Base-by-base conservation (phyloP, 1,140 invertebrate species). In the Ectropis grisescens region DNA sequence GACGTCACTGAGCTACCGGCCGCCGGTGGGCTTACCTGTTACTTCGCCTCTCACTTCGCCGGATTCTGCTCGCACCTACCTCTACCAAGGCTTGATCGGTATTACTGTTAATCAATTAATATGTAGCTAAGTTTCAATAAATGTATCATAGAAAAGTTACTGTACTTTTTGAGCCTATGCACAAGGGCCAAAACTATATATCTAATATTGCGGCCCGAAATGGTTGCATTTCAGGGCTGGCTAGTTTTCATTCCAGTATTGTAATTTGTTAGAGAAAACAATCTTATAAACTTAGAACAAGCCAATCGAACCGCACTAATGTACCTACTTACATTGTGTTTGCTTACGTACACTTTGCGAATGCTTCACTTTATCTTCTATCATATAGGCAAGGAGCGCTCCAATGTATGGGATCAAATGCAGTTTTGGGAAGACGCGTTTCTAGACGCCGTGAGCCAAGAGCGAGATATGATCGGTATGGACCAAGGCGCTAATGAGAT, bases 381-480 rank as follows among this genome's bases (percentile, higher is more conserved):
- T n/a, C n/a, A n/a, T 19, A 31, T 30, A 83, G 82, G 82, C 14
- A 83, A 83, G 58, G 82, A 83, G 37, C 85, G 96, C 46, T 93
- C 92, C 2, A 88, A 89, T 19, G 74, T 99, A n/a, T 99, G 98
- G 97, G 97, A 99, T 75, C 94, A 99, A 83, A 97, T 99, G 93
- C 96, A 99, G 64, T 99, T 99, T 80, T 99, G 98, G 98, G 98
- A 99, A 82, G 97, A 99, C 76, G 93, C 95, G 0, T 99, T 99
- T 68, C 84, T 99, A 13, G 98, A 99, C 82, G 96, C 97, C 0
- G 98, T 99, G 1, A 97, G 97, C 29, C 97, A 99, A 79, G 98
- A 99, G 71, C 85, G 98, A 32, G 98, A 99, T 68, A 96, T 99
- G 86, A 95, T 99, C 43, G 98, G 98, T 33, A 98, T 99, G 97